Evolutionary conservation across 2,797 vertebrate species (phyloP).

Genomic region (Austrolebias charrua): DNA sequence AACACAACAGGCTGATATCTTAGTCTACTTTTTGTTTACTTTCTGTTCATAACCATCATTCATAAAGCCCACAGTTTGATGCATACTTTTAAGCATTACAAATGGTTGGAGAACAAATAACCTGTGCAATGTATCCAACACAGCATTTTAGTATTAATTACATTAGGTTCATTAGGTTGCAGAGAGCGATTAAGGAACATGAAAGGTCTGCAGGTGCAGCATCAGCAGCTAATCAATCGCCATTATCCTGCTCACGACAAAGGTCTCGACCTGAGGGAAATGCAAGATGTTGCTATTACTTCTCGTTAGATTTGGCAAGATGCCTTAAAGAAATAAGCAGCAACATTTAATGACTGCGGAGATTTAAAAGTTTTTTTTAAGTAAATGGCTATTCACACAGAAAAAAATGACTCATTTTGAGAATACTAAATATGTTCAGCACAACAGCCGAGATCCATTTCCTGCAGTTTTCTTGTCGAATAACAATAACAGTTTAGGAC

Average conservation of each 20-base stretch:
- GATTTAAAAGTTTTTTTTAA: conserved; percentile 31
- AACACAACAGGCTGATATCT: too few species aligned
- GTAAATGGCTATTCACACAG: conserved; percentile 27
- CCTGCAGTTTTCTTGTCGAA: conserved; percentile 38
- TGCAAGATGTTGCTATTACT: conserved; percentile 20
- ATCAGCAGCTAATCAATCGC: conserved; percentile 69
- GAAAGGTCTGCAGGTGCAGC: conserved; percentile 57
- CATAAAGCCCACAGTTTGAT: too few species aligned
- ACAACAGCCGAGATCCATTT: conserved; percentile 19
- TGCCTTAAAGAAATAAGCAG: conserved; percentile 4
- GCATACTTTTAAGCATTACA: conserved; percentile 41
- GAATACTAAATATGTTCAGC: conserved; percentile 28
- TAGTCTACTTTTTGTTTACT: too few species aligned
- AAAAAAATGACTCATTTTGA: conserved; percentile 11
- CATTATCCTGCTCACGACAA: conserved; percentile 57
- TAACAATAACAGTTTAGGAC: conserved; percentile 44
- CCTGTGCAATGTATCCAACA: conserved; percentile 49
- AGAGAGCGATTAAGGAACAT: conserved; percentile 57
- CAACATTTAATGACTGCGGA: conserved; percentile 17
- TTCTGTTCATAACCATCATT: too few species aligned
- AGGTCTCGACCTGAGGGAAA: conserved; percentile 54
- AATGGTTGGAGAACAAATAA: conserved; percentile 53
- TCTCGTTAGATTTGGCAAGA: conserved; percentile 15
- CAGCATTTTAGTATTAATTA: conserved; percentile 70
- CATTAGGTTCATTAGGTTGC: conserved; percentile 65